Evolutionary conservation across 2,888 invertebrate genomes (phyloP), one percentile per base, ranked within the genome.

Genomic region (Gandaritis pyraliata): DNA sequence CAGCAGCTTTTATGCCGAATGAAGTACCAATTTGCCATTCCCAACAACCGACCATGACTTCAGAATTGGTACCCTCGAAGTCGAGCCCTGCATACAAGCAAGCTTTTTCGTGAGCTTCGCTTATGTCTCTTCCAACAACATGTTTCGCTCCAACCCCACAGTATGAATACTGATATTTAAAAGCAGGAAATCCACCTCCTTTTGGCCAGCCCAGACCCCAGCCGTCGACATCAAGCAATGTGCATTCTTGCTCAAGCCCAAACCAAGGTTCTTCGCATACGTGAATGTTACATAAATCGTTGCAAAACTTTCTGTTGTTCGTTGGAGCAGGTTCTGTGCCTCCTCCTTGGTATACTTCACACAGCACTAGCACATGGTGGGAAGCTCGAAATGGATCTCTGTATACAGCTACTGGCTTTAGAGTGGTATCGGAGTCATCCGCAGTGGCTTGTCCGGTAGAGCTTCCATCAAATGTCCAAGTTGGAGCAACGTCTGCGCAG

Each of bases 111-210:
- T 99, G 99, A 8, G 97, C 95, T 87, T 99, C 98, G 15, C 96
- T 95, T 67, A 99, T 94, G 80, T 99, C 98, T 63, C 99, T 94
- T 6, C 98, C 99, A 77, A 96, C 97, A 8, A 98, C 96, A 85
- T 96, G 97, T 84, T 98, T 95, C 15, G 98, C 97, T 15, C 99
- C 99, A 0, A 98, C 97, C 51, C 99, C 99, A 81, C 99, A 99
- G 81, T 99, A 99, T 0, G 87, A 89, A 65, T 82, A 91, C 87
- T 99, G 98, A 18, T 99, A 99, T 51, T 99, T 98, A 74, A 97
- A 96, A 4, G 86, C 81, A 29, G 97, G 97, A 1, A 97, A 98
- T 75, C 96, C 98, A 52, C 98, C 98, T 73, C 97, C 96, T 83
- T 96, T 97, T 6, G 98, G 98, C 98, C 98, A 98, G 30, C 98